A percentile compares a stretch with the other conserved stretches of the same genome.
Conservation (phyloP, 1,140 invertebrate genomes). For the Drosophila eugracilis region DNA sequence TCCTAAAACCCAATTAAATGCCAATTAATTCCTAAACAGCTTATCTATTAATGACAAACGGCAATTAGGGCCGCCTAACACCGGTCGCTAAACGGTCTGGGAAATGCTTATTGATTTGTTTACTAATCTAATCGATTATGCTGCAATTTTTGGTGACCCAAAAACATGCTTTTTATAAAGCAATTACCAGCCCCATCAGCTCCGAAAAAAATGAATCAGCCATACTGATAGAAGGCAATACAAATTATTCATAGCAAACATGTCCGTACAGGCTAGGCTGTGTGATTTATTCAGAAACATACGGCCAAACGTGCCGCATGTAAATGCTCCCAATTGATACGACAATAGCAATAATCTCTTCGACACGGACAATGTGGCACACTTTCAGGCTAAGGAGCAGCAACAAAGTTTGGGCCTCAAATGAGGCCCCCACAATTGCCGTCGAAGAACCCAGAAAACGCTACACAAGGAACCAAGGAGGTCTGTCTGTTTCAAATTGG, state of each 20-base stretch:
- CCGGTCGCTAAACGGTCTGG: neutral
- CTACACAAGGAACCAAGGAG: neutral
- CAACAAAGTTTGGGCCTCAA: conserved; percentile 5
- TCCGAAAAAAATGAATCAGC: neutral
- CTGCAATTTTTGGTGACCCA: conserved; percentile 49
- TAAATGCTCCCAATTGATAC: conserved; percentile 60
- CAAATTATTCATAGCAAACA: conserved; percentile 61
- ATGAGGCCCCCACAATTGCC: neutral
- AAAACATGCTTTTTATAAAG: conserved; percentile 46
- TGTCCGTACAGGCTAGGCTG: conserved; percentile 15
- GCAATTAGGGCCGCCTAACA: conserved; percentile 11
- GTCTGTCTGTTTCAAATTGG: conserved; percentile 10
- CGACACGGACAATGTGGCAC: conserved; percentile 42
- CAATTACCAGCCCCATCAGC: conserved; percentile 32
- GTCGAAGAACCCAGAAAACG: neutral
- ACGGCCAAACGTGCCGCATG: conserved; percentile 18
- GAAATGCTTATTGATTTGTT: conserved; percentile 43
- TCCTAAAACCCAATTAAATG: conserved; percentile 12
- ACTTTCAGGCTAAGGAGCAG: conserved; percentile 49
- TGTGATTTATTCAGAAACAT: conserved; percentile 40
- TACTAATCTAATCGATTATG: conserved; percentile 55
- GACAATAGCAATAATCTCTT: conserved; percentile 28
- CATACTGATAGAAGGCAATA: neutral
- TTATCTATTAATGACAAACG: conserved; percentile 25
- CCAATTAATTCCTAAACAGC: conserved; percentile 26